phyloP scores from a whole-genome alignment of 2,888 invertebrate species.

The Protodeltote pygarga region DNA sequence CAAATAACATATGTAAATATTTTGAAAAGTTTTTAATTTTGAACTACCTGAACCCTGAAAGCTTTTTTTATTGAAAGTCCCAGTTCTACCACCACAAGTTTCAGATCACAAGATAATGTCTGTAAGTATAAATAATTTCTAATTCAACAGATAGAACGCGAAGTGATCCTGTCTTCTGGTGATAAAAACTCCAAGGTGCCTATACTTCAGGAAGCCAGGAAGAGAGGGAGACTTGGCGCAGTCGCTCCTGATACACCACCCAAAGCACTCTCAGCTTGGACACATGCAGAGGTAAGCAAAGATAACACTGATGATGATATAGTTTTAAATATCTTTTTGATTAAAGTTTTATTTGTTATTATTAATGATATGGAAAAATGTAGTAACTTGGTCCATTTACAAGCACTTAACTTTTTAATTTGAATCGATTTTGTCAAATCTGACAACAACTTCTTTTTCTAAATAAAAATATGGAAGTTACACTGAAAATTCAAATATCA shows the following conservation, averaged over 20 bases:
- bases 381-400: too few species aligned
- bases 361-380: too few species aligned
- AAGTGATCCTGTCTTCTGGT: constrained; percentile 90
- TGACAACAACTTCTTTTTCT: too few species aligned
- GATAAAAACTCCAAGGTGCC: constrained; percentile 93
- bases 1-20: too few species aligned
- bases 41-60: too few species aligned
- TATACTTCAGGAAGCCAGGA: constrained; percentile 91
- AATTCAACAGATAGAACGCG: constrained; percentile 91
- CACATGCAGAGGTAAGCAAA: constrained; percentile 72
- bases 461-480: too few species aligned
- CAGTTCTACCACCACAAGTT: neutral
- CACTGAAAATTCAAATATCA: too few species aligned
- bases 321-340: neutral
- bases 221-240: constrained; percentile 84
- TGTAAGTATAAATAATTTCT: neutral
- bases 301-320: constrained; percentile 1
- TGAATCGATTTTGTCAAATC: too few species aligned
- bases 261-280: constrained; percentile 91
- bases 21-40: too few species aligned
- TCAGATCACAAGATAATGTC: neutral
- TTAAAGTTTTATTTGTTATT: neutral
- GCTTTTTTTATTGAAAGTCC: too few species aligned
- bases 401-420: too few species aligned
- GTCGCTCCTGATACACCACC: constrained; percentile 92